phyloP scores from a whole-genome alignment of 1,140 invertebrate genomes.

The Diachasma alloeum region DNA sequence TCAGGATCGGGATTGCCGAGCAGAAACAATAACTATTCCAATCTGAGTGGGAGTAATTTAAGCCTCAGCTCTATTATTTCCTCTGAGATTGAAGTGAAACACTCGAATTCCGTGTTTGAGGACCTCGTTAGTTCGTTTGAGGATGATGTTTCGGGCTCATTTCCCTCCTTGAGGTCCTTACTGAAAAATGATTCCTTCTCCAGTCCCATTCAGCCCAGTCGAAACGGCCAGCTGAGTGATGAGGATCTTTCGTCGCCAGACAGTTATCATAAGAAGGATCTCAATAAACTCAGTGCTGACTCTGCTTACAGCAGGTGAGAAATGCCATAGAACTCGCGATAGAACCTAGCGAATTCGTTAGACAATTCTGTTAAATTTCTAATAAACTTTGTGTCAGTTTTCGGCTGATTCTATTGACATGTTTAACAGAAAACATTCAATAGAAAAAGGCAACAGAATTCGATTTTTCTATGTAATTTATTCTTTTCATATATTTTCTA shows the following conservation, averaged over 20 bases:
- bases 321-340: not conserved
- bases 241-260: conserved; percentile 57
- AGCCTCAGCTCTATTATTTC: conserved; percentile 62
- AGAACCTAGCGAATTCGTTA: too few species aligned
- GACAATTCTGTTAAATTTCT: too few species aligned
- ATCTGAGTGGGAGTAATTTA: conserved; percentile 56
- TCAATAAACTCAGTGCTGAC: conserved; percentile 65
- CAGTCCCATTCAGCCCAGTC: conserved; percentile 39
- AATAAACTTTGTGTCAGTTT: too few species aligned
- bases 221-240: conserved; percentile 49
- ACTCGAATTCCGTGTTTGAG: conserved; percentile 61
- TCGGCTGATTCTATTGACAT: too few species aligned
- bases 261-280: conserved; percentile 50
- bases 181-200: conserved; percentile 51
- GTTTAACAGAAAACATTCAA: too few species aligned
- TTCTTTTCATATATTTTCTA: too few species aligned
- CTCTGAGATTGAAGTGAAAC: conserved; percentile 50
- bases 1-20: conserved; percentile 7
- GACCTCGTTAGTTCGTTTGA: conserved; percentile 66
- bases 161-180: conserved; percentile 46
- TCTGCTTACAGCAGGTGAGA: conserved; percentile 76
- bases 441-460: too few species aligned
- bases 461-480: too few species aligned
- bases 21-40: conserved; percentile 42
- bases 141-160: conserved; percentile 53